These are phyloP conservation scores for Bacillus rossius DNA, from an alignment of 1,140 invertebrate genomes.

Conservation along the genomic window DNA sequence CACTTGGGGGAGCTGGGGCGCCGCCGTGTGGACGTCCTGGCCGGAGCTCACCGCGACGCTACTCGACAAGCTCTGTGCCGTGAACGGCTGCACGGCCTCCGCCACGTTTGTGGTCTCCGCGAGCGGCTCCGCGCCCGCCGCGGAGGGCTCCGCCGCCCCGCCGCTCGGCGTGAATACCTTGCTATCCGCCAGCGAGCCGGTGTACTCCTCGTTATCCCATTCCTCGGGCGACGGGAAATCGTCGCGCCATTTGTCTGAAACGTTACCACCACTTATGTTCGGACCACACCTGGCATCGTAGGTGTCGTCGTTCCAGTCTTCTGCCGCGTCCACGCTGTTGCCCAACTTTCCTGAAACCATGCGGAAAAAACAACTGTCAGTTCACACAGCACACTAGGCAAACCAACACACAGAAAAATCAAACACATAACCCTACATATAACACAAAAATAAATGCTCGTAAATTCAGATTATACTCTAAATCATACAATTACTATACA, in stretches of 20 bases:
- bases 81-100: conserved; percentile 11
- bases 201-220: conserved; percentile 94
- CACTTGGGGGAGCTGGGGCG: conserved; percentile 8
- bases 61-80: conserved; percentile 21
- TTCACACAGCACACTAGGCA: too few relatives aligned
- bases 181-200: conserved; percentile 86
- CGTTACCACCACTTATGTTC: too few relatives aligned
- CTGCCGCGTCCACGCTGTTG: too few relatives aligned
- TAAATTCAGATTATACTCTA: too few relatives aligned
- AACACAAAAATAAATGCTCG: too few relatives aligned
- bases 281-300: too few relatives aligned
- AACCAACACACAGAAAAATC: too few relatives aligned
- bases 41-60: conserved; percentile 15
- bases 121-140: conserved; percentile 29
- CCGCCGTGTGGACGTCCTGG: conserved; percentile 11
- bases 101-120: conserved; percentile 21
- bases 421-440: too few relatives aligned
- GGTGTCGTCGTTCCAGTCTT: too few relatives aligned
- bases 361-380: too few relatives aligned
- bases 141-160: conserved; percentile 31
- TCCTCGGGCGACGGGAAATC: conserved; percentile 54
- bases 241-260: conserved; percentile 15
- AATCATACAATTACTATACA: too few relatives aligned
- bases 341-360: too few relatives aligned
- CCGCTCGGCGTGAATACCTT: conserved; percentile 85